phyloP scores from a whole-genome alignment of 2,113 vertebrate species.

The Takifugu flavidus region DNA sequence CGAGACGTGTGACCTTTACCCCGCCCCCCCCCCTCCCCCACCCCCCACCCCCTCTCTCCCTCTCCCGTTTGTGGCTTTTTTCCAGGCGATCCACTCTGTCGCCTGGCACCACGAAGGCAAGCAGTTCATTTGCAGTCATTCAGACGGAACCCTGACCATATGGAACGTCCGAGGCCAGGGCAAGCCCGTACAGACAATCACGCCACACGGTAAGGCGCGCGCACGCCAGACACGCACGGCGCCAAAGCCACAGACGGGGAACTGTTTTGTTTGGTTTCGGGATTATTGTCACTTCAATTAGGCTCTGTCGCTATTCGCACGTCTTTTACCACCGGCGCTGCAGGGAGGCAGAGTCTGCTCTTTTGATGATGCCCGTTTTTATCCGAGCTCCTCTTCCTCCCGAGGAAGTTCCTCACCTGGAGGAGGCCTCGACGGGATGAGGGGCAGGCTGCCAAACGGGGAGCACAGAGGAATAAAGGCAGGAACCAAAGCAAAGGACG shows the following conservation, averaged over 20 bases:
- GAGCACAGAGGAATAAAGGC: conserved; percentile 14
- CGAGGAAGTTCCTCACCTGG: conserved; percentile 19
- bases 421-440: too few relatives aligned
- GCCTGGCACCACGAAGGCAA: conserved; percentile 99
- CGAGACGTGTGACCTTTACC: neutral
- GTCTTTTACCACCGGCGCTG: conserved; percentile 12
- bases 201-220: conserved; percentile 88
- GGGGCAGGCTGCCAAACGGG: conserved; percentile 17
- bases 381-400: conserved; percentile 6
- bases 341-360: conserved; percentile 43
- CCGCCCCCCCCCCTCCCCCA: conserved; percentile 2
- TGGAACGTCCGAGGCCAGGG: conserved; percentile 93
- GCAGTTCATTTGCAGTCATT: conserved; percentile 98
- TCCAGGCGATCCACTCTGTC: conserved; percentile 95
- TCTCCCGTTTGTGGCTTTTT: conserved; percentile 39
- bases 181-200: conserved; percentile 95
- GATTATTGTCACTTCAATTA: conserved; percentile 55
- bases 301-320: conserved; percentile 34
- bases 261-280: conserved; percentile 24
- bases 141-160: conserved; percentile 96
- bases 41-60: too few relatives aligned
- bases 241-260: conserved; percentile 1
- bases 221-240: neutral
- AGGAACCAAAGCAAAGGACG: conserved; percentile 15
- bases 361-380: conserved; percentile 59